Conservation (phyloP, 2,888 invertebrate genomes). For the Melanchra persicariae region DNA sequence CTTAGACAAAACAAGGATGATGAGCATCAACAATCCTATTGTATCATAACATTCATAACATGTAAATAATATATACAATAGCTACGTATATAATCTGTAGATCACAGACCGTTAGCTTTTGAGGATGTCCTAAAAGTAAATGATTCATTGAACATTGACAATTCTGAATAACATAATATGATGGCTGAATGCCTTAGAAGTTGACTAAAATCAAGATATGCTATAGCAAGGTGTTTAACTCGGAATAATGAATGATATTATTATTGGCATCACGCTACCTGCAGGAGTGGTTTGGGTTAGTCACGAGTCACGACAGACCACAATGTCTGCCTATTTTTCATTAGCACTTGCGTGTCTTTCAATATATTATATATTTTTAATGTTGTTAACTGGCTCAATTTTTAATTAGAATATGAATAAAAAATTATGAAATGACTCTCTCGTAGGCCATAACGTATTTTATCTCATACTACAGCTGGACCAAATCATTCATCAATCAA, state of each 20-base stretch:
- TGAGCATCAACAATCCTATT: neutral
- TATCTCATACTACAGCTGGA: neutral
- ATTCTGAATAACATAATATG: conserved; percentile 19
- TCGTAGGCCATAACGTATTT: neutral
- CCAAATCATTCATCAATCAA: neutral
- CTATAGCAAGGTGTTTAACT: conserved; percentile 42
- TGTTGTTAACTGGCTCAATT: conserved; percentile 1
- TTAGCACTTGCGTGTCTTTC: conserved; percentile 59
- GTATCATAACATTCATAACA: conserved; percentile 2
- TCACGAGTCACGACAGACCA: conserved; percentile 68
- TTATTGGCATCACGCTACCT: conserved; percentile 74
- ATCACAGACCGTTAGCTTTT: neutral
- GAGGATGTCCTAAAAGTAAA: neutral
- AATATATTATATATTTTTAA: conserved; percentile 7
- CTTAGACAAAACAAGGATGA: neutral
- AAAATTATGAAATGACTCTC: neutral
- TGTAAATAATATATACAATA: neutral
- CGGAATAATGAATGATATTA: conserved; percentile 62
- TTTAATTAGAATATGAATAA: conserved; percentile 5
- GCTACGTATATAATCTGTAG: neutral
- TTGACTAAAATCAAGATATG: conserved; percentile 32
- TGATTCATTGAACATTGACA: neutral
- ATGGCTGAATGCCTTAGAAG: neutral
- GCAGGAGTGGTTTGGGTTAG: conserved; percentile 76
- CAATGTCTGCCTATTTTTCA: conserved; percentile 53